Evolutionary conservation across 2,797 vertebrate genomes (phyloP), one percentile per base, ranked within the genome.

Genomic region (Echiichthys vipera): DNA sequence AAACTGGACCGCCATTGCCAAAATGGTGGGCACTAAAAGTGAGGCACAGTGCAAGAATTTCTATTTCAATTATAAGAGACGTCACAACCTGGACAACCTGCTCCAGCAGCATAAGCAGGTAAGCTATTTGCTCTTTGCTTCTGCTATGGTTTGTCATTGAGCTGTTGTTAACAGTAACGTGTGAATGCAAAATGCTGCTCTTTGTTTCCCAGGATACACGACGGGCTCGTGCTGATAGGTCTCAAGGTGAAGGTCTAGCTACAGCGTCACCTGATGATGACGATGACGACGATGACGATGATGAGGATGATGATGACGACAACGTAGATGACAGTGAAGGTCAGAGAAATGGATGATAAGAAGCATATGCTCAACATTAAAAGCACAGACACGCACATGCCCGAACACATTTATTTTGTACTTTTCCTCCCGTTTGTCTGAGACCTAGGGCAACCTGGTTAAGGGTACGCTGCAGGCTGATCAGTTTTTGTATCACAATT

Each of bases 31-130:
- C 83, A 97, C 96, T 0, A 99, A 99, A 94, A 99, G 97, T 22
- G 98, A 99, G 92, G 97, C 98, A 22, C 98, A 99, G 70, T 99
- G 98, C 93, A 99, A 99, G 92, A 99, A 99, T 92, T 99, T 99
- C 88, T 99, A 99, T 88, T 99, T 99, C 85, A 99, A 99, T 86
- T 99, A 99, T 84, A 99, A 99, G 92, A 94, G 98, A 74, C 94
- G 97, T 40, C 98, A 99, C 89, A 99, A 99, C 80, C 94, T 99
- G 74, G 98, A 99, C 91, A 98, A 97, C 84, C 94, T 99, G 32
- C 95, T 99, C 22, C 97, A 99, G 82, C 98, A 98, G 86, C 96
- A 99, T 92, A 99, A 99, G 80, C 96, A 97, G 91, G 94, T 95
- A 74, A 51, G 54, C 18, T 9, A 0, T 32, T n/a, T 13, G 17